Base-by-base conservation (phyloP, 2,888 invertebrate species). In the Lepidochitona cinerea region DNA sequence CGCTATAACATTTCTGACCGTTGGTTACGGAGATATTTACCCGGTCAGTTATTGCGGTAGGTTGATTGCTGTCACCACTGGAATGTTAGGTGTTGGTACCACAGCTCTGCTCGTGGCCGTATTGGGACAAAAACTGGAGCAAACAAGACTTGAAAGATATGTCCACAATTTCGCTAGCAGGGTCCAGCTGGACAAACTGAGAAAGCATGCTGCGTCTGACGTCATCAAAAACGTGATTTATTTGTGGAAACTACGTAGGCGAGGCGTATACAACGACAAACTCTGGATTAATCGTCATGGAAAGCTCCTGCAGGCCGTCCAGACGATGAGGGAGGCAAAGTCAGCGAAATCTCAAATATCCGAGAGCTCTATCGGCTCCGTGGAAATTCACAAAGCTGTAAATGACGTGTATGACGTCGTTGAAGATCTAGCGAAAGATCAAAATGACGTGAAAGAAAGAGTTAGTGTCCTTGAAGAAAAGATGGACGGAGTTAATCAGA, bases 31-130 rank as follows among this genome's bases (percentile, higher is more conserved):
- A 0, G 86, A 87, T 68, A 73, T 82, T 14, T 83, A 84, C 0
- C 87, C 87, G 9, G 76, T 71, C 54, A 86, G 84, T 35, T 83
- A 85, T 69, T 87, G 87, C 73, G 87, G 87, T 0, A 76, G 87
- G 26, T 85, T 83, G 59, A 83, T 87, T 26, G 83, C 85, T 5
- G 79, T 85, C 0, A 76, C 80, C 12, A 85, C 85, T 0, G 85
- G 84, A 1, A 71, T 84, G 7, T 82, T 85, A 82, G 87, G 87
- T 0, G 80, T 86, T 7, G 83, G 80, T 18, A 82, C 85, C 26
- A 85, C 85, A 0, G 86, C 87, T 0, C 77, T 87, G 23, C 79
- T 87, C 1, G 85, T 87, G 1, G 87, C 85, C 6, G 84, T 86
- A 35, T 77, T 86, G n/a, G 84, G 85, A 2, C 77, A 81, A 52